A percentile compares a stretch with the other conserved stretches of the same genome.
phyloP scores from a whole-genome alignment of 1,140 invertebrate species.

The Chrysopa pallens region DNA sequence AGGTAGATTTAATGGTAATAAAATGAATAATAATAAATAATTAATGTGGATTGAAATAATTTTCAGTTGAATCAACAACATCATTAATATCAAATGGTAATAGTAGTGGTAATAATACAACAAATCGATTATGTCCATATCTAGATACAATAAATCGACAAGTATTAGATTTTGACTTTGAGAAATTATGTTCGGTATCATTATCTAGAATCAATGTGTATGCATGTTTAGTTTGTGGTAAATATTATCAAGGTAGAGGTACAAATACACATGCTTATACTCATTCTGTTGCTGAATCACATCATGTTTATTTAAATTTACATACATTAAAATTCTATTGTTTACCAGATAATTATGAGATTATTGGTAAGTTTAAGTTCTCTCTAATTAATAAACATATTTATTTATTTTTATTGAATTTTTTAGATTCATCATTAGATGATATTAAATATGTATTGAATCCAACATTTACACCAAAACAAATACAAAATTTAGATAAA shows the following conservation, averaged over 20 bases:
- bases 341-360: constrained; percentile 98
- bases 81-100: too few species aligned
- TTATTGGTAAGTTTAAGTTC: constrained; percentile 54
- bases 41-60: too few species aligned
- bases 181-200: constrained; percentile 97
- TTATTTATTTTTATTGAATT: constrained; percentile 7
- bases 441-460: constrained; percentile 99
- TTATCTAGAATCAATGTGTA: constrained; percentile 98
- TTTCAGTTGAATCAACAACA: too few species aligned
- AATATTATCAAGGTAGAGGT: constrained; percentile 97
- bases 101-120: too few species aligned
- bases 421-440: constrained; percentile 85
- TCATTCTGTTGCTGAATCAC: constrained; percentile 90
- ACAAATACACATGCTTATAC: constrained; percentile 98
- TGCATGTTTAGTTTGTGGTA: constrained; percentile 98
- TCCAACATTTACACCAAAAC: constrained; percentile 77
- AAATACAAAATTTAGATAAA: constrained; percentile 66
- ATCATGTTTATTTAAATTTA: constrained; percentile 97
- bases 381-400: constrained; percentile 1
- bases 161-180: constrained; percentile 99
- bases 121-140: constrained; percentile 58
- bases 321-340: constrained; percentile 98
- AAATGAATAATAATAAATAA: too few species aligned
- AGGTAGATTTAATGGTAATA: too few species aligned
- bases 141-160: constrained; percentile 93